Evolutionary conservation across 2,797 vertebrate genomes (phyloP), one percentile per base, ranked within the genome.

Genomic region (Siniperca obscura): DNA sequence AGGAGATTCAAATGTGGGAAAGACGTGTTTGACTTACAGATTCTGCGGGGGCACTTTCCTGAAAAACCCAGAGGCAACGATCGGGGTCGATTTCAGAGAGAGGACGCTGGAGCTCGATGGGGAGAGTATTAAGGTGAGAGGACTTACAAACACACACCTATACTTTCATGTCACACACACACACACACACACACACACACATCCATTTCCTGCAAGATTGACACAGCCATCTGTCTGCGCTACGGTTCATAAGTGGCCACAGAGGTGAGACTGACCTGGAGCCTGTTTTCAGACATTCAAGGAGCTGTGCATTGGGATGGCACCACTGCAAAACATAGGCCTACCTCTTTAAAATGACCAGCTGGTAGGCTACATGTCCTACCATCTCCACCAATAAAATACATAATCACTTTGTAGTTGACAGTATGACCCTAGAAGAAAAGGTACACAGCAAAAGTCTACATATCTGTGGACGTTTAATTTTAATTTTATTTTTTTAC

Each of bases 81-180:
- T 98, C 87, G 97, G 97, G 57, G 98, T 98, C 60, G 97, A 99
- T 89, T 99, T 98, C 93, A 95, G 98, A 83, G 97, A 98, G 95
- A 97, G 96, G 94, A 96, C 96, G 30, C 93, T 98, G 90, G 94
- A 96, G 78, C 97, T 99, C 72, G 97, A 97, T 90, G 97, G 97
- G 34, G 97, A 98, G 91, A 96, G 89, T 59, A 96, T 99, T 94
- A 99, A 98, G 97, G 98, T 98, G 94, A 95, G 76, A 52, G 12
- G 25, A 60, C 5, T 6, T 2, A 3, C 13, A 27, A 2, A 74
- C 11, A 59, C 17, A 46, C 6, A 25, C 36, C 0, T 21, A 21
- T 7, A 27, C 10, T 46, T 27, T 27, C n/a, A 27, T 60, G 13
- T 12, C 46, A 8, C 12, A 55, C 27, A 36, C 56, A 27, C 22